Evolutionary conservation across 2,888 invertebrate species (phyloP).

Genomic region (Parasteatoda lunata): DNA sequence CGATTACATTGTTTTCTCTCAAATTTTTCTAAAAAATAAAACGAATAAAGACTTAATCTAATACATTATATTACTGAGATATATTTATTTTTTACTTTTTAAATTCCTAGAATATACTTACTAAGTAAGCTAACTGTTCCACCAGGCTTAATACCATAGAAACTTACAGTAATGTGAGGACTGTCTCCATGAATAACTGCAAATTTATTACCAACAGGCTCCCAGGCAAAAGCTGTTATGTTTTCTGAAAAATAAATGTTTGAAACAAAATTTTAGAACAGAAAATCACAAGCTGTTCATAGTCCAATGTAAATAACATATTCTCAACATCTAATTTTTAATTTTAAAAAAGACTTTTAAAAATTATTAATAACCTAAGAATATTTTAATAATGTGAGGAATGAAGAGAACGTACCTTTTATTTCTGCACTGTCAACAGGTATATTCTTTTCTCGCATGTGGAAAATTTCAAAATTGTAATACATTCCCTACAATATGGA

Average conservation of each 20-base stretch:
- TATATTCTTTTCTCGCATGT: conserved; percentile 97
- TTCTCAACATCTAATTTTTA: too few relatives aligned
- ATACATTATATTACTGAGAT: not conserved
- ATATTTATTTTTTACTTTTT: too few relatives aligned
- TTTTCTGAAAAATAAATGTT: conserved; percentile 73
- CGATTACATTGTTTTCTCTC: conserved; percentile 85
- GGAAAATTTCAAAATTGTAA: conserved; percentile 99
- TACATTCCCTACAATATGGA: conserved; percentile 84
- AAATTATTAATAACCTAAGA: too few relatives aligned
- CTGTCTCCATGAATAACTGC: conserved; percentile 96
- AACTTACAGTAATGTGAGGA: conserved; percentile 89
- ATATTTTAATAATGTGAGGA: too few relatives aligned
- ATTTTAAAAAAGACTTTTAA: too few relatives aligned
- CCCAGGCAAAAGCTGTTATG: conserved; percentile 93
- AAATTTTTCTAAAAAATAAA: conserved; percentile 71
- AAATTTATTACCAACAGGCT: conserved; percentile 96
- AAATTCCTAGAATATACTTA: conserved; percentile 77
- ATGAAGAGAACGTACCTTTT: conserved; percentile 77
- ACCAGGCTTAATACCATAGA: conserved; percentile 92
- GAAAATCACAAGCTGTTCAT: not conserved
- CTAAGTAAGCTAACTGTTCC: conserved; percentile 91
- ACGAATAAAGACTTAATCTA: conserved; percentile 4
- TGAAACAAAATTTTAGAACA: not conserved
- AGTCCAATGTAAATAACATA: too few relatives aligned
- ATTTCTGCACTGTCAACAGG: conserved; percentile 98